phyloP scores from a whole-genome alignment of 2,113 vertebrate species.

The Meriones unguiculatus region DNA sequence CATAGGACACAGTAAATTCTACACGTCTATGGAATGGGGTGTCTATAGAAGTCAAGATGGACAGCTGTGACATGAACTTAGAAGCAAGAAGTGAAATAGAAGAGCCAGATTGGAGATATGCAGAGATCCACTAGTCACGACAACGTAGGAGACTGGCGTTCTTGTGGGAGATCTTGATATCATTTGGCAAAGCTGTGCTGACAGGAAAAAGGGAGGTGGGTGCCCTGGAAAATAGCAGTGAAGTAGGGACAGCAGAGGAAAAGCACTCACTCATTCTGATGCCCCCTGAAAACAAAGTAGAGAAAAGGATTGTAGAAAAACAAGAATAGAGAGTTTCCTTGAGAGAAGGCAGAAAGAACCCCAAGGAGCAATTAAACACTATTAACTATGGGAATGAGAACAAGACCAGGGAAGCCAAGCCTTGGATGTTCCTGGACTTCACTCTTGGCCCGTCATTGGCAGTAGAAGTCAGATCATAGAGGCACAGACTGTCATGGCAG shows the following conservation, averaged over 20 bases:
- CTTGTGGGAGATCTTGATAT: not conserved
- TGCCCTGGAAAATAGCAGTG: not conserved
- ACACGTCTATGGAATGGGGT: not conserved
- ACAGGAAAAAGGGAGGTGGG: not conserved
- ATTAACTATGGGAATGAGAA: not conserved
- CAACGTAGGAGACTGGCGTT: not conserved
- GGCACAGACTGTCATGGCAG: no score
- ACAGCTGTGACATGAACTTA: not conserved
- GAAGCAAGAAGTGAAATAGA: not conserved
- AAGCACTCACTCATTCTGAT: not conserved
- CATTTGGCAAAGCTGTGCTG: not conserved
- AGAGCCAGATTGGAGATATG: not conserved
- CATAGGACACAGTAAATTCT: not conserved
- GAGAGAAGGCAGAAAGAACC: not conserved
- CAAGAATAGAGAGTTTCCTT: not conserved
- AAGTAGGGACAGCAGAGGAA: not conserved
- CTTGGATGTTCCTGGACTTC: not conserved
- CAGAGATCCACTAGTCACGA: not conserved
- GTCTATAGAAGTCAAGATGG: not conserved
- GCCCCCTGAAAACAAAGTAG: not conserved
- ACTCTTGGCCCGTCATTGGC: not conserved
- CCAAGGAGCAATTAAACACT: not conserved
- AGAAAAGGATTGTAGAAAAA: not conserved
- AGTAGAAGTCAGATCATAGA: not conserved
- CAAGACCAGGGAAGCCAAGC: not conserved